Percentiles rank a stretch among this genome's conserved stretches.
These are phyloP conservation scores for Aurelia coerulea DNA, from an alignment of 30 jellyfish, hydroid and myxozoan species.

Conservation along the genomic window DNA sequence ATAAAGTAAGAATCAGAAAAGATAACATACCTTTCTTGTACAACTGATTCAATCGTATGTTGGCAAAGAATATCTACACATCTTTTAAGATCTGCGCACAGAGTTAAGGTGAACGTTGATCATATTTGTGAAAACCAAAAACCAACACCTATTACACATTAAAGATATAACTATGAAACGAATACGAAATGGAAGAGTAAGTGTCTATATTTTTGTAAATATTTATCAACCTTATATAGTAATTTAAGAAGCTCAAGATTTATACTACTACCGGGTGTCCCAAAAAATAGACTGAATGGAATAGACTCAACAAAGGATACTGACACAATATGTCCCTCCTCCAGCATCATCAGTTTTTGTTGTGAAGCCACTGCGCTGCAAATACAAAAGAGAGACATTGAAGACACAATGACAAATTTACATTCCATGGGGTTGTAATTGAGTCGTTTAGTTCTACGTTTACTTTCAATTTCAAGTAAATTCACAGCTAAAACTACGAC, in stretches of 20 bases:
- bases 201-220: no score
- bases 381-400: background rate
- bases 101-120: slow-evolving; percentile 40
- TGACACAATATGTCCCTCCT: slow-evolving; percentile 96
- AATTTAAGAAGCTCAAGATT: no score
- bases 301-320: slow-evolving; percentile 75
- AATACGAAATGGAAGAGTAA: no score
- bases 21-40: slow-evolving; percentile 83
- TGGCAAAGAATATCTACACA: slow-evolving; percentile 84
- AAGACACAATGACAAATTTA: background rate
- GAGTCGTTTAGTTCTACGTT: background rate
- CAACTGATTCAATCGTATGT: slow-evolving; percentile 79
- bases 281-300: no score
- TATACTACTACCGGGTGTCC: no score
- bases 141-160: no score
- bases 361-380: slow-evolving; percentile 88
- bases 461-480: no score
- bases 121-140: no score
- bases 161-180: no score
- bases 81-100: slow-evolving; percentile 46
- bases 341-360: slow-evolving; percentile 90
- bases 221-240: no score
- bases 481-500: no score
- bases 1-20: no score
- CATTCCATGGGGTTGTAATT: background rate